Evolutionary conservation across 37 sponge, comb jelly and placozoan genomes (phyloP), one percentile per base, ranked within the genome.

Genomic region (Dysidea cf. avara): DNA sequence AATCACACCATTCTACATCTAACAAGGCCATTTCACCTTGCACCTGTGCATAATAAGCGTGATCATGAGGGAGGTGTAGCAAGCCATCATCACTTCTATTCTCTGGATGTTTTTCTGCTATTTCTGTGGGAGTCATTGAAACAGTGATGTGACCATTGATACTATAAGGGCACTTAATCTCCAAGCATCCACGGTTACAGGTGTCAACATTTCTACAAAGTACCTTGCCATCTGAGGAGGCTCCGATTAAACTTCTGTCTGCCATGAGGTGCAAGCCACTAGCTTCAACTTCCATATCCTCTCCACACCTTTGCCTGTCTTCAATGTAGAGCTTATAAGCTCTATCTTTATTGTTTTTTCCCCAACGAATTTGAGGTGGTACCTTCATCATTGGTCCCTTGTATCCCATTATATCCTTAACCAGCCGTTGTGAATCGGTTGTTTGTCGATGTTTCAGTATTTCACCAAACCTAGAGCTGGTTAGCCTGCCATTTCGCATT

Each of bases 161-260:
- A n/a, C n/a, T n/a, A n/a, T n/a, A n/a, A n/a, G n/a, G n/a, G n/a
- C n/a, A n/a, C n/a, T n/a, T 9, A 61, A 61, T 61, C 32, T 61
- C 32, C 32, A 61, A 61, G 7, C 33, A 61, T 20, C 33, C 6
- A 61, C 32, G 28, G 62, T 7, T 33, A 34, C 3, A 61, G 62
- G 62, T 30, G 32, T 61, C 62, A 7, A 34, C 2, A 33, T 18
- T 9, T 9, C 4, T 9, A 7, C 6, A 61, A 3, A 24, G 28
- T 7, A 61, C 34, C 62, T 61, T 61, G 62, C 62, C 7, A 61
- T 61, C 62, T 20, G 62, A 61, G 7, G 62, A 61, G 2, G 62
- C 7, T 20, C 62, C 62, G 5, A 61, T 33, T 33, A 33, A 61
- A 61, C 62, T 61, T 7, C n/a, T 58, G 16, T 58, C 60, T 13